phyloP scores from a whole-genome alignment of 2,797 vertebrate genomes.

The Anas flavirostris region DNA sequence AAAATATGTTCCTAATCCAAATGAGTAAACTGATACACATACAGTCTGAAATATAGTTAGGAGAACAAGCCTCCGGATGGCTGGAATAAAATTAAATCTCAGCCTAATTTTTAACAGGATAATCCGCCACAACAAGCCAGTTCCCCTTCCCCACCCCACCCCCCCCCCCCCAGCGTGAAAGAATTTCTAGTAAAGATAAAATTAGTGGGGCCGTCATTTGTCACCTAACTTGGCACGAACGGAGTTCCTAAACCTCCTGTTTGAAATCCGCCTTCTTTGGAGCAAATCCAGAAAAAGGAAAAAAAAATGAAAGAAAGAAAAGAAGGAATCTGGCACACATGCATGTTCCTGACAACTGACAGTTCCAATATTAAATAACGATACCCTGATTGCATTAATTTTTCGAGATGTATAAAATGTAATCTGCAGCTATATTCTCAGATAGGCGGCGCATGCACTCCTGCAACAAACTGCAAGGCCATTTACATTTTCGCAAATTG shows the following conservation, averaged over 20 bases:
- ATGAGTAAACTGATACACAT: constrained; percentile 58
- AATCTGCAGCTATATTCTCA: neutral
- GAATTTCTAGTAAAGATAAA: constrained; percentile 67
- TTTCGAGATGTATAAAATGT: constrained; percentile 19
- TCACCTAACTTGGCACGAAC: constrained; percentile 70
- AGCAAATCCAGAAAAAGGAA: constrained; percentile 39
- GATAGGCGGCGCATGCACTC: constrained; percentile 9
- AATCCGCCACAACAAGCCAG: constrained; percentile 15
- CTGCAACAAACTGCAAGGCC: neutral
- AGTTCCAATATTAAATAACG: constrained; percentile 66
- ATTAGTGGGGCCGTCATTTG: constrained; percentile 63
- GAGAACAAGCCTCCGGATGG: neutral
- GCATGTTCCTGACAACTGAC: constrained; percentile 54
- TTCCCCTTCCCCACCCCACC: neutral
- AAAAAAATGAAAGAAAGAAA: neutral
- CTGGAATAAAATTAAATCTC: constrained; percentile 31
- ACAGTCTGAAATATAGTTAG: neutral
- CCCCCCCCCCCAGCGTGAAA: neutral
- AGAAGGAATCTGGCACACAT: constrained; percentile 50
- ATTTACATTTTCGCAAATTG: constrained; percentile 17
- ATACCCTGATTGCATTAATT: constrained; percentile 45
- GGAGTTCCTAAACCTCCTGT: constrained; percentile 54
- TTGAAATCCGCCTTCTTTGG: constrained; percentile 68
- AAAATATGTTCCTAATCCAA: constrained; percentile 59
- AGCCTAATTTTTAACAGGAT: constrained; percentile 51